Evolutionary conservation across 2,113 vertebrate genomes (phyloP), one percentile per base, ranked within the genome.

Genomic region (Labrus mixtus): DNA sequence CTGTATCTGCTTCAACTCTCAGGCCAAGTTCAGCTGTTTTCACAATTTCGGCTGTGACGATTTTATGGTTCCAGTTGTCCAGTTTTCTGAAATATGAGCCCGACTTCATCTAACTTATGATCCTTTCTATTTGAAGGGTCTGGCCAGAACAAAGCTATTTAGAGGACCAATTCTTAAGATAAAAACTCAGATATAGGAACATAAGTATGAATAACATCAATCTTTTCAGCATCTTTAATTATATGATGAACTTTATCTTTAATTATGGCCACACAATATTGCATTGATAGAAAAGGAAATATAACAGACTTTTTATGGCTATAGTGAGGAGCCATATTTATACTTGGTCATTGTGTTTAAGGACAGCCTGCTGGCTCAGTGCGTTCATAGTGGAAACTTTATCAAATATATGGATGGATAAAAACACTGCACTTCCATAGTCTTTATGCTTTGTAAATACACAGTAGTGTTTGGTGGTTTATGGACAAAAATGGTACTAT

Each of bases 21-120:
- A 68, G 82, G 82, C 85, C 76, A 77, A 73, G 69, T 84, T 89
- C 82, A 89, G 79, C 86, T 89, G 84, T 79, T 87, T 89, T 88
- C 82, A 79, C 79, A 60, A 89, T 90, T 87, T 83, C 17, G 22
- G 60, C 68, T 79, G 69, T 67, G 71, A 89, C 82, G 77, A 87
- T 89, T 90, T 86, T 90, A 77, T 29, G 48, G 65, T 84, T 88
- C 68, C 77, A 89, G 79, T 85, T 85, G 73, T 78, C 73, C 81
- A 72, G 65, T 90, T 89, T 86, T 1, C 53, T 61, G 79, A 91
- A 88, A 86, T 7, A 79, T 55, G 66, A 89, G 75, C 74, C 78
- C 1, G 19, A 80, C 80, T 81, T 88, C 76, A 79, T 82, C 76
- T 80, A 82, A 68, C 72, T 78, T 69, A 13, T 48, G 68, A 60